These are phyloP conservation scores for Paramacrobiotus metropolitanus DNA, from an alignment of 1,140 invertebrate species.

Conservation along the genomic window DNA sequence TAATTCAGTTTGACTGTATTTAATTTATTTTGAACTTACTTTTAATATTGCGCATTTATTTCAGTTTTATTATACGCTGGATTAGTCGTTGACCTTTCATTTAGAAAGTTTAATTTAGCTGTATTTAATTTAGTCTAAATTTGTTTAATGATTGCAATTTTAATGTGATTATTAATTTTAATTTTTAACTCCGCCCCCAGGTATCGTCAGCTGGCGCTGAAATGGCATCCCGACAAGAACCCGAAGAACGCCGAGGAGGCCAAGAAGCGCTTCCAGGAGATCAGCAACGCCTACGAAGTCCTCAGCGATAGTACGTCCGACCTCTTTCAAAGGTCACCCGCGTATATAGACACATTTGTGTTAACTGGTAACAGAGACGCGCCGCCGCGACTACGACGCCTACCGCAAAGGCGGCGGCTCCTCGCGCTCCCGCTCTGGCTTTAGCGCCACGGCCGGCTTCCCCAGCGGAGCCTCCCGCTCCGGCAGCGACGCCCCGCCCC, in stretches of 20 bases:
- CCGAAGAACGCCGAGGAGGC: conserved; percentile 85
- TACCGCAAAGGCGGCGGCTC: neutral
- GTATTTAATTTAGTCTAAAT: no score
- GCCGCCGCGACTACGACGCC: neutral
- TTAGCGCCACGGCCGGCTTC: neutral
- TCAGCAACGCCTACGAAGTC: conserved; percentile 97
- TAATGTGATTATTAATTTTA: no score
- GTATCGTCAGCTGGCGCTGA: conserved; percentile 83
- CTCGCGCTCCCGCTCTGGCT: neutral
- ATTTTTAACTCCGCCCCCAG: conserved; percentile 30
- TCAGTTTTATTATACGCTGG: neutral
- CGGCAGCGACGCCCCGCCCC: no score
- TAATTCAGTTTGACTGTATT: no score
- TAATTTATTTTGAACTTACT: no score
- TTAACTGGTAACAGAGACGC: neutral
- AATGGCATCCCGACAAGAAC: conserved; percentile 99
- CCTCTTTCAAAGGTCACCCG: neutral
- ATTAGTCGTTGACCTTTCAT: neutral
- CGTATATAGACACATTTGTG: neutral
- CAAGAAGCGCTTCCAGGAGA: conserved; percentile 86
- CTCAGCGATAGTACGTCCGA: conserved; percentile 63
- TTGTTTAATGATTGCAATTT: no score
- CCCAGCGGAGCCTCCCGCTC: neutral
- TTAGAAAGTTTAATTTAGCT: neutral
- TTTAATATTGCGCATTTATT: neutral